Conservation (phyloP, 2,797 vertebrate genomes). For the Tokudaia tokunoshimensis region DNA sequence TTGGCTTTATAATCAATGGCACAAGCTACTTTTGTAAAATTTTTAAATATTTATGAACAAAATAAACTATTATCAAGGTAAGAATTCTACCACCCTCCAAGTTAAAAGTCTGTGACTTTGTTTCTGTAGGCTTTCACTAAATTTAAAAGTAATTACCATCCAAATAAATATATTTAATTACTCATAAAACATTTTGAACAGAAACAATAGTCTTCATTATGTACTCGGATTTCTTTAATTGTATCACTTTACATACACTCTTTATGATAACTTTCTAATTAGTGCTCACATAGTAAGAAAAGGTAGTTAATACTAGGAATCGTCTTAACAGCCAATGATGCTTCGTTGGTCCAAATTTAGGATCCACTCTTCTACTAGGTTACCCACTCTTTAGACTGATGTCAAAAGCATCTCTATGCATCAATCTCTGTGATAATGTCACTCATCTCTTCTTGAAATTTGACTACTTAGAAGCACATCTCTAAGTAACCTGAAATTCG, state of each 20-base stretch:
- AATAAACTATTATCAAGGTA: not conserved
- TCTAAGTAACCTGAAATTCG: not conserved
- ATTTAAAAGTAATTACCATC: not conserved
- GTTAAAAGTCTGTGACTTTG: slow-evolving; percentile 39
- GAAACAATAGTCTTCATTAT: not conserved
- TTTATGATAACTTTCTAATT: not conserved
- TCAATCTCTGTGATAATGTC: not conserved
- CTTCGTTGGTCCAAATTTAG: not conserved
- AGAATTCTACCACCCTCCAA: not conserved
- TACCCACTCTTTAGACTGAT: not conserved
- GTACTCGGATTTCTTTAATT: not conserved
- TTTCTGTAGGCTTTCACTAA: slow-evolving; percentile 2
- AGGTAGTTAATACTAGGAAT: not conserved
- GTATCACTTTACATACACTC: not conserved
- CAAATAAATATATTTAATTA: not conserved
- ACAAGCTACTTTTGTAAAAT: not conserved
- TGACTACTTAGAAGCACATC: not conserved
- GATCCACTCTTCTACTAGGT: not conserved
- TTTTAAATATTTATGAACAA: slow-evolving; percentile 37
- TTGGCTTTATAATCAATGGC: not conserved
- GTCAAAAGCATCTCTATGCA: not conserved
- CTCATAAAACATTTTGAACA: slow-evolving; percentile 3
- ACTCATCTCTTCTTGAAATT: not conserved
- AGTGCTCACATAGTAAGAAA: not conserved
- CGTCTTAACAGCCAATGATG: not conserved